Evolutionary conservation across 2,888 invertebrate genomes (phyloP).

Genomic region (Nephrotoma guestfalica): DNA sequence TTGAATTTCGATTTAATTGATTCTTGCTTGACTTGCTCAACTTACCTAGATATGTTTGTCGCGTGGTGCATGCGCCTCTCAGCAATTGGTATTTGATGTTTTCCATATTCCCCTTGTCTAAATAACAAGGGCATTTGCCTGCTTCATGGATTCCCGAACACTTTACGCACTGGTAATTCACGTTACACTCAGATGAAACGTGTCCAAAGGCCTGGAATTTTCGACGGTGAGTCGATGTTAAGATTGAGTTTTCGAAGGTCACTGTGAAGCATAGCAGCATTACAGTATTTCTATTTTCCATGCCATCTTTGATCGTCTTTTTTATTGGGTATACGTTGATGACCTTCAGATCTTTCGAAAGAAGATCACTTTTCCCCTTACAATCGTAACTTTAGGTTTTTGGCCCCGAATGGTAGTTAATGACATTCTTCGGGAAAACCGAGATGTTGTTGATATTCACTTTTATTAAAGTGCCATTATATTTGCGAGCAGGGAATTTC

Average conservation of each 20-base stretch:
- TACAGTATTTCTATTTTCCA: too few relatives aligned
- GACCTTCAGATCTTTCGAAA: background rate
- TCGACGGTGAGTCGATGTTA: background rate
- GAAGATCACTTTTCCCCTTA: background rate
- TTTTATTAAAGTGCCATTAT: background rate
- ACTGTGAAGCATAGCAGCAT: too few relatives aligned
- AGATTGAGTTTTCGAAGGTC: too few relatives aligned
- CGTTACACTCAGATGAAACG: too few relatives aligned
- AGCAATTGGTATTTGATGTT: background rate
- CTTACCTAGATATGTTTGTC: background rate
- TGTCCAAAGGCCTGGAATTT: background rate
- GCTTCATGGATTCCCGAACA: background rate
- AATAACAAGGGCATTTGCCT: background rate
- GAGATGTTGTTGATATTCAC: background rate
- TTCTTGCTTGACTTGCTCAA: background rate
- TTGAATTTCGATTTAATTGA: background rate
- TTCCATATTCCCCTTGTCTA: background rate
- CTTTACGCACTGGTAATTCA: background rate
- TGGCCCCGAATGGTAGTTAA: background rate
- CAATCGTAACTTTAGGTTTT: background rate
- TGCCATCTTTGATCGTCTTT: too few relatives aligned
- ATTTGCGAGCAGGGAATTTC: background rate
- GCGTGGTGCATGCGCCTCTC: background rate
- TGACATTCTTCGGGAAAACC: background rate
- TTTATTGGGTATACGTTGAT: background rate